Conservation (phyloP, 2,797 vertebrate species). For the Knipowitschia caucasica region DNA sequence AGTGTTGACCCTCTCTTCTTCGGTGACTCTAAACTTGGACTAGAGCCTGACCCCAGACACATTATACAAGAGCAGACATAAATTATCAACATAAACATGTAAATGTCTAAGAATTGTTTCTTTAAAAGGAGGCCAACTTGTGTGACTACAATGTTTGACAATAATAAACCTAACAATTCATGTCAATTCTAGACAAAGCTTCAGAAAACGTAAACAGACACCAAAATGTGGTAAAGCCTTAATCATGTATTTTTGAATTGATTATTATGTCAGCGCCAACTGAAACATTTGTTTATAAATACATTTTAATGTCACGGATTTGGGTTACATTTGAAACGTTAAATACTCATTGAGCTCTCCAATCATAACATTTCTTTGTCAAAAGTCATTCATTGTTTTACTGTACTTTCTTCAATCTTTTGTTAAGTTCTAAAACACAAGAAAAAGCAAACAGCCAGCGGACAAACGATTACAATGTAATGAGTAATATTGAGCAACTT, state of each 20-base stretch:
- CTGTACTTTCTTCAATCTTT: background rate
- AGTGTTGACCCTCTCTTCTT: slow-evolving; percentile 41
- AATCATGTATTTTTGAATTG: too few relatives aligned
- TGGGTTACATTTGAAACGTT: background rate
- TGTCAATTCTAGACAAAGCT: background rate
- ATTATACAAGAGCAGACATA: slow-evolving; percentile 59
- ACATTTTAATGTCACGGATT: background rate
- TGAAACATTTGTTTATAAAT: too few relatives aligned
- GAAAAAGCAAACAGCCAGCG: background rate
- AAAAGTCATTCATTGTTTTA: background rate
- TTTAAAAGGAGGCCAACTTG: background rate
- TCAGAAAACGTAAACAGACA: background rate
- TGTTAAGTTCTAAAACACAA: background rate
- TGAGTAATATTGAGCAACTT: background rate
- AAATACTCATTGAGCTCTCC: background rate
- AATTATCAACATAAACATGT: slow-evolving; percentile 56
- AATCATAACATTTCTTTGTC: background rate
- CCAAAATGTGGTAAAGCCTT: background rate
- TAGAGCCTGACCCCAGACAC: slow-evolving; percentile 29
- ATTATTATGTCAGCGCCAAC: too few relatives aligned
- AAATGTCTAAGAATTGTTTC: slow-evolving; percentile 26
- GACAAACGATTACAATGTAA: background rate
- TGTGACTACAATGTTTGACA: too few relatives aligned
- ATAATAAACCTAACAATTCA: background rate
- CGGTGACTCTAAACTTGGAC: slow-evolving; percentile 53